phyloP scores from a whole-genome alignment of 2,888 invertebrate genomes.

The Dynastes hyllus region DNA sequence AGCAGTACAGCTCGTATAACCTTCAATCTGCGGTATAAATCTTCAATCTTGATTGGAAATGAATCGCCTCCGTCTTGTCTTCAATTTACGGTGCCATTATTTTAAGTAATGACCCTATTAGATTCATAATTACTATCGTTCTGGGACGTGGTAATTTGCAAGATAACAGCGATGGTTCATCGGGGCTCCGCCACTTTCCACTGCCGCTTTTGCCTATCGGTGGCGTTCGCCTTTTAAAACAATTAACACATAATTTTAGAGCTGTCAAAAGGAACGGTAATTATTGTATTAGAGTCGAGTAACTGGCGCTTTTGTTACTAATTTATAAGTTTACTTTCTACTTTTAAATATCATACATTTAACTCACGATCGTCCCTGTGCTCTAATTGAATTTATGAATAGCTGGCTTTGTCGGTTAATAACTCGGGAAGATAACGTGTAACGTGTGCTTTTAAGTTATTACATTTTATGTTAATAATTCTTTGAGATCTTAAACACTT shows the following conservation, averaged over 20 bases:
- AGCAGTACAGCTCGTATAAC: not conserved
- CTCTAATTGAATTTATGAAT: constrained; percentile 2
- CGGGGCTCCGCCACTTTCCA: not conserved
- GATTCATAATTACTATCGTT: constrained; percentile 1
- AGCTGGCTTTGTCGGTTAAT: not conserved
- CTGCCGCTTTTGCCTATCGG: not conserved
- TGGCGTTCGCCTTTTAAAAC: constrained; percentile 16
- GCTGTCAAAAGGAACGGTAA: constrained; percentile 1
- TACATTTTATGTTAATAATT: not conserved
- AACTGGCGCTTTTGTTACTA: constrained; percentile 1
- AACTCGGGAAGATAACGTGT: not conserved
- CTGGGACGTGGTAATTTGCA: not conserved
- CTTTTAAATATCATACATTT: not conserved
- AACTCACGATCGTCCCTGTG: not conserved
- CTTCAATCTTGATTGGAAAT: constrained; percentile 26
- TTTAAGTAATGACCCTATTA: constrained; percentile 18
- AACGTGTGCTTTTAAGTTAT: not conserved
- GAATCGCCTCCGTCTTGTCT: constrained; percentile 5
- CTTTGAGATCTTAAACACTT: not conserved
- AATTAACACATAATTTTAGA: constrained; percentile 13
- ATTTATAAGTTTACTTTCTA: constrained; percentile 11
- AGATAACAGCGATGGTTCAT: not conserved
- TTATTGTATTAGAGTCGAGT: constrained; percentile 13
- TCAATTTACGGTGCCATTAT: constrained; percentile 13
- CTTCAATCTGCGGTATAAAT: constrained; percentile 1